Evolutionary conservation across 2,888 invertebrate genomes (phyloP).

Genomic region (Ornithoptera priamus): DNA sequence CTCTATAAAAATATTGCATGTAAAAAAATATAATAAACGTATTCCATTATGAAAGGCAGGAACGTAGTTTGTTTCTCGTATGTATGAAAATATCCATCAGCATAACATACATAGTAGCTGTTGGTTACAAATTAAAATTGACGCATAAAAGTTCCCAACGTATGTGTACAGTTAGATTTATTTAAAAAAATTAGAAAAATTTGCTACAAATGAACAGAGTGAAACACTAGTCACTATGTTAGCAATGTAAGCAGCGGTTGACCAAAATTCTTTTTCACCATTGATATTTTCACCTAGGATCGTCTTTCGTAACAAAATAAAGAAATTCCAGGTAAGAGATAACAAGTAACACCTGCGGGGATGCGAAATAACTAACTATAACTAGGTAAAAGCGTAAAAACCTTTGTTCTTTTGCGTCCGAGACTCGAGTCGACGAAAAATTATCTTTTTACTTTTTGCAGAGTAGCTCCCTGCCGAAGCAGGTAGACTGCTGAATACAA

Average conservation of each 20-base stretch:
- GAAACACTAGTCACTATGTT: background rate
- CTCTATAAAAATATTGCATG: no score
- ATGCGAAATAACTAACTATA: conserved; percentile 67
- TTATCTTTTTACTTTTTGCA: conserved; percentile 75
- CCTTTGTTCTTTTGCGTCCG: conserved; percentile 72
- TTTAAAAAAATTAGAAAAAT: background rate
- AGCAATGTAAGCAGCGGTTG: conserved; percentile 21
- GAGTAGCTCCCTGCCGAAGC: conserved; percentile 64
- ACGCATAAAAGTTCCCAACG: no score
- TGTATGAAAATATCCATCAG: no score
- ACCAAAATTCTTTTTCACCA: conserved; percentile 39
- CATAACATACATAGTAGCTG: no score
- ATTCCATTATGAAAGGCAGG: no score
- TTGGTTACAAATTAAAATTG: no score
- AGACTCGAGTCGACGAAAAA: conserved; percentile 68
- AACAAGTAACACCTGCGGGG: conserved; percentile 74
- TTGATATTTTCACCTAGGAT: conserved; percentile 49
- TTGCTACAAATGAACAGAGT: background rate
- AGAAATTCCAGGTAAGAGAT: conserved; percentile 65
- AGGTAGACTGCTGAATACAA: conserved; percentile 70
- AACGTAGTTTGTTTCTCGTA: no score
- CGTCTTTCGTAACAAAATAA: conserved; percentile 54
- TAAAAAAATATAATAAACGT: no score
- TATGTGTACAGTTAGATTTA: no score
- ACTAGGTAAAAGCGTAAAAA: conserved; percentile 66